Conservation (phyloP, 1,140 invertebrate genomes). For the Ceratosolen solmsi region DNA sequence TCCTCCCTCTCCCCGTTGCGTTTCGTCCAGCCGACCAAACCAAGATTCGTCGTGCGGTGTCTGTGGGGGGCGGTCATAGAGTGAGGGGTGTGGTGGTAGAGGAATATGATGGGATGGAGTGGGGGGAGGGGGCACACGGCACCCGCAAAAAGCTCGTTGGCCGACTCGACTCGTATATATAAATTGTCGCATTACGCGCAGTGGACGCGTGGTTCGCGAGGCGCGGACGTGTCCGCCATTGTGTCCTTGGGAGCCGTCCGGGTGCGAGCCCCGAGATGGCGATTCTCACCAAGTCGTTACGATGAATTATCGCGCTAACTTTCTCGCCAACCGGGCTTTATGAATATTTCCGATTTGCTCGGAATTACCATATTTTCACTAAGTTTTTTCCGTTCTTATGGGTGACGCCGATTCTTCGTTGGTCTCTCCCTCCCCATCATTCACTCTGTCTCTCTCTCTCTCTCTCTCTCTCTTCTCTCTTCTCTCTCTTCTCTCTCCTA, state of each 20-base stretch:
- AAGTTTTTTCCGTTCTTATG: neutral
- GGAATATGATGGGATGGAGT: too few species aligned
- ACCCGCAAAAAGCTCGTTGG: conserved; percentile 18
- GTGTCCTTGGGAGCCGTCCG: neutral
- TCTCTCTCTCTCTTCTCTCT: too few species aligned
- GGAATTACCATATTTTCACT: neutral
- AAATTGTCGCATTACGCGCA: conserved; percentile 44
- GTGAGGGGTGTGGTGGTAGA: too few species aligned
- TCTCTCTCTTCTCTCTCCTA: too few species aligned
- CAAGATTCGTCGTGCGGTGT: conserved; percentile 39
- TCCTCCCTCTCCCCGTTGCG: too few species aligned
- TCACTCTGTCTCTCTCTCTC: too few species aligned
- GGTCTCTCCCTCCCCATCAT: too few species aligned
- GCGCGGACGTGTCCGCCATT: conserved; percentile 7
- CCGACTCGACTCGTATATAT: neutral
- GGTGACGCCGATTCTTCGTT: neutral
- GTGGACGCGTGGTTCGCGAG: conserved; percentile 22
- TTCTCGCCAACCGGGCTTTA: neutral
- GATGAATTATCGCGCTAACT: neutral
- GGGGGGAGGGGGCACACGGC: neutral
- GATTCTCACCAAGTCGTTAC: neutral
- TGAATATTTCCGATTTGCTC: neutral
- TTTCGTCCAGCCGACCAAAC: neutral
- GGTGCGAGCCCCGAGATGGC: neutral
- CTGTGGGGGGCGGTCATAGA: neutral